Percentiles rank a stretch among this genome's conserved stretches.
Conservation (phyloP, 2,113 vertebrate species). For the Saimiri boliviensis region DNA sequence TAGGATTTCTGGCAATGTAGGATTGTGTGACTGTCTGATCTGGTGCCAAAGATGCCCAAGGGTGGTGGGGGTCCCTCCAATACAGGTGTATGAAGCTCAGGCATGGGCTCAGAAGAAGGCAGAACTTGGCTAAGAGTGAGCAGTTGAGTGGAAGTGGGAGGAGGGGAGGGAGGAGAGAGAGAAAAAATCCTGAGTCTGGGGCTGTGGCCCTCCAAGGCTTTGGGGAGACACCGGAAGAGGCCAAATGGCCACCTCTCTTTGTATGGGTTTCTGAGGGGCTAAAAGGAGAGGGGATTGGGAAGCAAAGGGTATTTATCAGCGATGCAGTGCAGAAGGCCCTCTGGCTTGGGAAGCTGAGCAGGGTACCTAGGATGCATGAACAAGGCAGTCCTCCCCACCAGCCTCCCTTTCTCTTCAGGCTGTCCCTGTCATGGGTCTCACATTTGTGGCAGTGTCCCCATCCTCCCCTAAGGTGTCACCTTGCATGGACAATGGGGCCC, state of each 20-base stretch:
- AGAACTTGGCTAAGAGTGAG: constrained; percentile 54
- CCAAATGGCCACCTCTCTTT: constrained; percentile 52
- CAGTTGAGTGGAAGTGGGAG: constrained; percentile 54
- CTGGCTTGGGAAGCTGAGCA: not conserved
- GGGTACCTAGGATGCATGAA: not conserved
- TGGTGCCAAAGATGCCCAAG: constrained; percentile 35
- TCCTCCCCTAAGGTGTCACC: constrained; percentile 58
- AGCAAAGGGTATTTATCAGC: not conserved
- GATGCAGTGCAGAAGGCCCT: not conserved
- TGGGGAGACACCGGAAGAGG: constrained; percentile 69
- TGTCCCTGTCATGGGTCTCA: constrained; percentile 55
- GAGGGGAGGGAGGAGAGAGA: constrained; percentile 64
- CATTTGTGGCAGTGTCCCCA: constrained; percentile 45
- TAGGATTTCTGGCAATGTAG: constrained; percentile 11
- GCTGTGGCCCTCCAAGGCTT: constrained; percentile 76
- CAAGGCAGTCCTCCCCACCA: constrained; percentile 28
- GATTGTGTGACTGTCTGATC: not conserved
- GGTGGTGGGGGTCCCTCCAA: not conserved
- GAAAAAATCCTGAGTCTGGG: not conserved
- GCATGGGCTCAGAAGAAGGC: constrained; percentile 42
- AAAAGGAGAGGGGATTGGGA: constrained; percentile 33
- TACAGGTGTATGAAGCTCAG: not conserved
- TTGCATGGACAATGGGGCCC: constrained; percentile 52
- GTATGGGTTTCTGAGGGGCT: constrained; percentile 55
- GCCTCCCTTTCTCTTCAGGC: constrained; percentile 21